Conservation (phyloP, 2,113 vertebrate genomes). For the Sinocyclocheilus rhinocerous region DNA sequence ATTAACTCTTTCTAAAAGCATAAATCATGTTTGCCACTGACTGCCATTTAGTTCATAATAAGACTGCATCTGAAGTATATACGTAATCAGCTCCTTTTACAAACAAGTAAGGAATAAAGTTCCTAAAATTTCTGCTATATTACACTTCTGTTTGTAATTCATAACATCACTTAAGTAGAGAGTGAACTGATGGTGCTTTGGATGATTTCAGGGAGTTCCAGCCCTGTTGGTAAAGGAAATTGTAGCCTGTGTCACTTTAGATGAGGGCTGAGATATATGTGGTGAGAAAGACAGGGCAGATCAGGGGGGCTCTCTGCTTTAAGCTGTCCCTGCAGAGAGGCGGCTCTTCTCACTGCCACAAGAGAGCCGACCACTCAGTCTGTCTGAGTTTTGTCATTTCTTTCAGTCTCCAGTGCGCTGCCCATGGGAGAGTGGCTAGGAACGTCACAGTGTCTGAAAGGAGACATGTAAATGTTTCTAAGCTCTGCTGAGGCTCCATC, state of each 20-base stretch:
- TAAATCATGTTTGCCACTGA: background rate
- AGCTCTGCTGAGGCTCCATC: background rate
- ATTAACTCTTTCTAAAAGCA: background rate
- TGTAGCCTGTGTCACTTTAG: slow-evolving; percentile 18
- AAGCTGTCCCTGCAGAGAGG: slow-evolving; percentile 14
- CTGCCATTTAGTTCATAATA: background rate
- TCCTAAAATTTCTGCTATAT: background rate
- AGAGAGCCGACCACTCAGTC: slow-evolving; percentile 17
- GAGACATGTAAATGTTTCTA: background rate
- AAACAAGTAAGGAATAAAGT: background rate
- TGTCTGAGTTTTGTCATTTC: slow-evolving; percentile 31
- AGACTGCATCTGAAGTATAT: background rate
- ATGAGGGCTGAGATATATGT: slow-evolving; percentile 33
- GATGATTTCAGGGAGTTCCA: slow-evolving; percentile 7
- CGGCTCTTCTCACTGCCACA: background rate
- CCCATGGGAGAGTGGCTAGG: background rate
- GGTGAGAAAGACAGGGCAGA: slow-evolving; percentile 12
- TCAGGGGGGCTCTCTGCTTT: slow-evolving; percentile 6
- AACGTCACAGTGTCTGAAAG: background rate
- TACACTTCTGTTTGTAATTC: background rate
- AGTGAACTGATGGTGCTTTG: slow-evolving; percentile 18
- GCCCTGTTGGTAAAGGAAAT: slow-evolving; percentile 8
- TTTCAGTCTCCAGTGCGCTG: slow-evolving; percentile 10
- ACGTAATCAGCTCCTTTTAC: background rate
- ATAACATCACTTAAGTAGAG: background rate